phyloP scores from a whole-genome alignment of 2,113 vertebrate genomes.

The Serilophus lunatus region DNA sequence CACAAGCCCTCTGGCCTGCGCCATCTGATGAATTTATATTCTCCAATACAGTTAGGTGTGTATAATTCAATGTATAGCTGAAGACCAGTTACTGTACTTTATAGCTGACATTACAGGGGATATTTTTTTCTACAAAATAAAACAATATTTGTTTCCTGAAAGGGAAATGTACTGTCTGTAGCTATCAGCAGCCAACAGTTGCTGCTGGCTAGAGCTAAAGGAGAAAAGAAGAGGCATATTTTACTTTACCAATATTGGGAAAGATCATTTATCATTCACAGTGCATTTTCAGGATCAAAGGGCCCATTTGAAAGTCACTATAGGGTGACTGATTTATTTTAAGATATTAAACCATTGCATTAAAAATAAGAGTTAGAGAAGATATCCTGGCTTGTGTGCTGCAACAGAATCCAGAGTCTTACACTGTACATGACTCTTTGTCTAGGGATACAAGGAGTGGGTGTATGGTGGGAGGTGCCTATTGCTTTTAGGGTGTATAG shows the following conservation, averaged over 20 bases:
- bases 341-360: neutral
- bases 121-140: slow-evolving; percentile 51
- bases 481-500: neutral
- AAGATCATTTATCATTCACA: slow-evolving; percentile 9
- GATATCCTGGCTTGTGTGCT: neutral
- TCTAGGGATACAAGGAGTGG: neutral
- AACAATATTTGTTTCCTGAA: slow-evolving; percentile 61
- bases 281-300: neutral
- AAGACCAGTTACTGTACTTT: slow-evolving; percentile 64
- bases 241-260: neutral
- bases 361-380: neutral
- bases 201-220: slow-evolving; percentile 33
- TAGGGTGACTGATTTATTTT: neutral
- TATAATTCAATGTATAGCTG: slow-evolving; percentile 57
- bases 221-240: slow-evolving; percentile 24
- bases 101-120: slow-evolving; percentile 54
- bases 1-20: slow-evolving; percentile 6
- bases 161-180: slow-evolving; percentile 28
- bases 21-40: slow-evolving; percentile 59
- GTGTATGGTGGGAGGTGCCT: neutral
- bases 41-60: slow-evolving; percentile 46
- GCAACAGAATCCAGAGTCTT: neutral
- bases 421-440: fast-evolving
- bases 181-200: slow-evolving; percentile 57
- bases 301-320: neutral